These are phyloP conservation scores for Sylvicola cinctus DNA, from an alignment of 2,888 invertebrate genomes.

Conservation along the genomic window DNA sequence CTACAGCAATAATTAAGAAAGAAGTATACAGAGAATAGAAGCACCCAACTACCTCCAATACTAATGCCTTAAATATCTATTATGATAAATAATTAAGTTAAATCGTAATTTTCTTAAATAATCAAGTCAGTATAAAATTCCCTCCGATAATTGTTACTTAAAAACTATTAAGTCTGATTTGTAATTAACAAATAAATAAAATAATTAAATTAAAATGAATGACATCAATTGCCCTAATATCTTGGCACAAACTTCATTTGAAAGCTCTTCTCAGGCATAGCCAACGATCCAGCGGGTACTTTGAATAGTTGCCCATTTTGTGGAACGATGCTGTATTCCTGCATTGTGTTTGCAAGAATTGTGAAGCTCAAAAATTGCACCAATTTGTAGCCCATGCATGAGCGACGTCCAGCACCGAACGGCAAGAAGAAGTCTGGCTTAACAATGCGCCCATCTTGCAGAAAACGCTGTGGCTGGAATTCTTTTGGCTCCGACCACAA, in stretches of 20 bases:
- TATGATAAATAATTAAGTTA: too few relatives aligned
- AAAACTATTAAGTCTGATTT: too few relatives aligned
- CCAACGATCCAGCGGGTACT: slow-evolving; percentile 33
- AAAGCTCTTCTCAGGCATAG: slow-evolving; percentile 29
- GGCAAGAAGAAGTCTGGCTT: slow-evolving; percentile 46
- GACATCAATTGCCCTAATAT: background rate
- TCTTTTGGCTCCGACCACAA: slow-evolving; percentile 36
- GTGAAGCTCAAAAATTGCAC: slow-evolving; percentile 37
- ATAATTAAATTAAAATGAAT: background rate
- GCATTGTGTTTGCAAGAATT: slow-evolving; percentile 30
- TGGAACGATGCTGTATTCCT: slow-evolving; percentile 30
- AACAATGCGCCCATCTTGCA: slow-evolving; percentile 29
- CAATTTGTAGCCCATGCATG: slow-evolving; percentile 47
- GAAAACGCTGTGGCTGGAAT: slow-evolving; percentile 39
- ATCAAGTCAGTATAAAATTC: too few relatives aligned
- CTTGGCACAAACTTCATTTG: slow-evolving; percentile 23
- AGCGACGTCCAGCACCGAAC: slow-evolving; percentile 41
- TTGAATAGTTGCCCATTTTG: slow-evolving; percentile 26
- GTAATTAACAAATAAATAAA: too few relatives aligned
- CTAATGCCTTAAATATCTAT: too few relatives aligned
- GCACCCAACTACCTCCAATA: too few relatives aligned
- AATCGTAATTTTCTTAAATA: too few relatives aligned
- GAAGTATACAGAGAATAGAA: too few relatives aligned
- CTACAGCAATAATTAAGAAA: too few relatives aligned
- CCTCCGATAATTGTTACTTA: too few relatives aligned